Conservation (phyloP, 2,888 invertebrate genomes). For the Melanostoma mellinum region DNA sequence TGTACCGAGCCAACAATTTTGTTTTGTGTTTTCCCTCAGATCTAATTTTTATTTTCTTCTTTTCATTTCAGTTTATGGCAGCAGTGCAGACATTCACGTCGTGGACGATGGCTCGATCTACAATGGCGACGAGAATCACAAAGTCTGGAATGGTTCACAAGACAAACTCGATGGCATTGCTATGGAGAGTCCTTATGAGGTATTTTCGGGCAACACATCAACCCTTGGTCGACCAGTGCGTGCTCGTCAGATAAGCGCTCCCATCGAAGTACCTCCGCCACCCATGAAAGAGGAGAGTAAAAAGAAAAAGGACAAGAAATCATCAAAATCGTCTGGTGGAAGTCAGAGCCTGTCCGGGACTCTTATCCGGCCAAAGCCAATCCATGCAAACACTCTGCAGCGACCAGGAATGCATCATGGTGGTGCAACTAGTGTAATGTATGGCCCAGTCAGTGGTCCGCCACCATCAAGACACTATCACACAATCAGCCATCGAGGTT, state of each 20-base stretch:
- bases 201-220: slow-evolving; percentile 83
- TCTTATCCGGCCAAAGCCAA: slow-evolving; percentile 81
- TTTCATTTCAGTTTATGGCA: slow-evolving; percentile 81
- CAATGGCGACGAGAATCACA: slow-evolving; percentile 96
- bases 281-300: slow-evolving; percentile 88
- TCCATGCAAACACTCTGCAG: slow-evolving; percentile 80
- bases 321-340: slow-evolving; percentile 78
- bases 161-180: slow-evolving; percentile 88
- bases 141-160: slow-evolving; percentile 93
- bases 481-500: slow-evolving; percentile 83
- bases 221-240: slow-evolving; percentile 86
- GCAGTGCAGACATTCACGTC: slow-evolving; percentile 82
- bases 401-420: slow-evolving; percentile 78
- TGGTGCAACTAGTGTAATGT: slow-evolving; percentile 80
- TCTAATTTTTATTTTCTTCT: slow-evolving; percentile 39
- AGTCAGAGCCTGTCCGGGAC: slow-evolving; percentile 82
- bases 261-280: slow-evolving; percentile 92
- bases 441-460: slow-evolving; percentile 81
- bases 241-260: slow-evolving; percentile 91
- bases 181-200: slow-evolving; percentile 88
- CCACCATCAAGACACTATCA: slow-evolving; percentile 82
- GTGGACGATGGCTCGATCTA: slow-evolving; percentile 88
- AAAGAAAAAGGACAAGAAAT: slow-evolving; percentile 84
- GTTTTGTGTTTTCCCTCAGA: slow-evolving; percentile 34
- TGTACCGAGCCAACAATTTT: too few species aligned